Conservation (phyloP, 2,797 vertebrate genomes). For the Falco biarmicus region DNA sequence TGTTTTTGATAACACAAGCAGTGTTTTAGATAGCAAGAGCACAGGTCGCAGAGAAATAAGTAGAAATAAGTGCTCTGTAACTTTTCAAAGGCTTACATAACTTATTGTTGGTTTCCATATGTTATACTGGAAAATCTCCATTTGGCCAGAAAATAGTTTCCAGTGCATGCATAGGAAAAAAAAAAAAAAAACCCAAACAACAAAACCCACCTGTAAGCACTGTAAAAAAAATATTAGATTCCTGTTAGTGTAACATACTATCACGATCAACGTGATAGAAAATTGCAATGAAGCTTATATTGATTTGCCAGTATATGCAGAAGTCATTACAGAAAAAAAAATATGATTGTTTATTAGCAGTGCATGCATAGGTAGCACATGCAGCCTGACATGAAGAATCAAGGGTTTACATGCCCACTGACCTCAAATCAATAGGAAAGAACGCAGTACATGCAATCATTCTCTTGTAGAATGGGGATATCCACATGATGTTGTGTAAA, state of each 20-base stretch:
- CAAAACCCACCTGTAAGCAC: not conserved
- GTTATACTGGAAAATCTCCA: not conserved
- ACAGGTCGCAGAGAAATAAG: not conserved
- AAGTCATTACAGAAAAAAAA: not conserved
- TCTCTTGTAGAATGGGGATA: not conserved
- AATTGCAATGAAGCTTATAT: not conserved
- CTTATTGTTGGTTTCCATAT: no score
- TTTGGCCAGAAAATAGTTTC: slow-evolving; percentile 1
- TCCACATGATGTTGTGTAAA: not conserved
- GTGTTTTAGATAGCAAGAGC: not conserved
- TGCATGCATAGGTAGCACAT: not conserved
- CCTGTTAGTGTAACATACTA: not conserved
- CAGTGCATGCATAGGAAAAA: not conserved
- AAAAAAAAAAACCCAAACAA: not conserved
- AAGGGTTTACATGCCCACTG: not conserved
- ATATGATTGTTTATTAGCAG: not conserved
- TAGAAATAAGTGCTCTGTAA: not conserved
- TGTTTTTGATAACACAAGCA: not conserved
- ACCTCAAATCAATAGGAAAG: not conserved
- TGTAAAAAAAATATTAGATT: not conserved
- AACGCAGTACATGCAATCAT: not conserved
- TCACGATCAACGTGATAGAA: not conserved
- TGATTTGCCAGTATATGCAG: not conserved
- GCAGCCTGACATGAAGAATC: not conserved
- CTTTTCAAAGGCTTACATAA: not conserved